These are phyloP conservation scores for Stratiomys singularior DNA, from an alignment of 2,888 invertebrate species.

Conservation along the genomic window DNA sequence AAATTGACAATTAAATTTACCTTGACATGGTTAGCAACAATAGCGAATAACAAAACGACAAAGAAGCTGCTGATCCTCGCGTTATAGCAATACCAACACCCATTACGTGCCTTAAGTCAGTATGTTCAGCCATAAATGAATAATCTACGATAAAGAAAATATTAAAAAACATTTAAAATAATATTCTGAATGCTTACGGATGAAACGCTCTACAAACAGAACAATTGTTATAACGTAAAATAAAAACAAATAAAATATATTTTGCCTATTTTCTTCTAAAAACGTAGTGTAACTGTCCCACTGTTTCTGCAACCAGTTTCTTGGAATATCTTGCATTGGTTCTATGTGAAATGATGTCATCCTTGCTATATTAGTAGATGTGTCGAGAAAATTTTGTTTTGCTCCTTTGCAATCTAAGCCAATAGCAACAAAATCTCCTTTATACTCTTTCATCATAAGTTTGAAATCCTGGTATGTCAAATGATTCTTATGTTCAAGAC, in stretches of 20 bases:
- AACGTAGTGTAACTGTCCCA: conserved; percentile 91
- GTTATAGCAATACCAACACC: conserved; percentile 96
- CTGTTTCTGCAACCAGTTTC: conserved; percentile 78
- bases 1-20: conserved; percentile 49
- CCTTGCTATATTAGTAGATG: conserved; percentile 92
- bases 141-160: conserved; percentile 72
- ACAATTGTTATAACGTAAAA: conserved; percentile 95
- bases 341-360: conserved; percentile 96
- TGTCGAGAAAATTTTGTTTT: conserved; percentile 93
- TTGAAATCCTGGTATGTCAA: conserved; percentile 93
- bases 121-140: conserved; percentile 95
- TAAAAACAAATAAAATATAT: conserved; percentile 93
- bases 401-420: conserved; percentile 95
- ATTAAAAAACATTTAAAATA: background rate
- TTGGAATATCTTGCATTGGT: conserved; percentile 76
- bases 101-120: conserved; percentile 95
- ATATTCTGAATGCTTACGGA: conserved; percentile 71
- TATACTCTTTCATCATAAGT: conserved; percentile 96
- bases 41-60: conserved; percentile 94
- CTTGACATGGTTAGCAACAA: conserved; percentile 91
- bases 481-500: conserved; percentile 88
- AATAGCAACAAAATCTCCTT: conserved; percentile 94
- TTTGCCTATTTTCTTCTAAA: conserved; percentile 94
- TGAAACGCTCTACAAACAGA: conserved; percentile 93
- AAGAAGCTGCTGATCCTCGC: conserved; percentile 90